Evolutionary conservation across 2,113 vertebrate genomes (phyloP).

Genomic region (Melanotaenia duboulayi): DNA sequence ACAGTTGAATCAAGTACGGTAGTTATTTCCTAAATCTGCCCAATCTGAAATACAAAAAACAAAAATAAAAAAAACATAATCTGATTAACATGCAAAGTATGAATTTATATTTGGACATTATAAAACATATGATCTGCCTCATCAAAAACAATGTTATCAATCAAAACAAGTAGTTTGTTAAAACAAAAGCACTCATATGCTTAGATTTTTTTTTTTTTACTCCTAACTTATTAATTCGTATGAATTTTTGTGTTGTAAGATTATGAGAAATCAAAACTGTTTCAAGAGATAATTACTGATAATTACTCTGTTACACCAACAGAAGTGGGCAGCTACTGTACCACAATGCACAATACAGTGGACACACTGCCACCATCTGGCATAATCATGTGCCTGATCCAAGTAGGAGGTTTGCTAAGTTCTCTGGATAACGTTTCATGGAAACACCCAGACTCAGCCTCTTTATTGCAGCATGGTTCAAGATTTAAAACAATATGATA

Average conservation of each 20-base stretch:
- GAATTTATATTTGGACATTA: too few species aligned
- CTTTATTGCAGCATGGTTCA: too few species aligned
- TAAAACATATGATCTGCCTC: too few species aligned
- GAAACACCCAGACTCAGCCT: neutral
- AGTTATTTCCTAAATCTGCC: neutral
- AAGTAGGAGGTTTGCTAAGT: neutral
- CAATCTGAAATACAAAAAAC: neutral
- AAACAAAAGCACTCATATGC: neutral
- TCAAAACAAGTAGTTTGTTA: neutral
- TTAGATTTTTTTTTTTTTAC: too few species aligned
- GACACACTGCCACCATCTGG: conserved; percentile 75
- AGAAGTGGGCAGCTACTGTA: conserved; percentile 11
- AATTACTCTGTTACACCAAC: neutral
- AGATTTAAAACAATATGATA: too few species aligned
- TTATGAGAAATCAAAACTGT: neutral
- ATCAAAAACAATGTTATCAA: too few species aligned
- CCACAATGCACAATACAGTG: conserved; percentile 23
- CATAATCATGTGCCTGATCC: neutral
- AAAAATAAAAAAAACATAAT: too few species aligned
- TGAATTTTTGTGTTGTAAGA: neutral
- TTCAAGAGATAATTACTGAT: neutral
- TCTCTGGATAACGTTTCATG: neutral
- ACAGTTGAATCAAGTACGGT: too few species aligned
- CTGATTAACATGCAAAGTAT: too few species aligned
- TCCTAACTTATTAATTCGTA: too few species aligned